A percentile compares a stretch with the other conserved stretches of the same genome.
phyloP scores from a whole-genome alignment of 1,140 invertebrate genomes.

The Manduca sexta region DNA sequence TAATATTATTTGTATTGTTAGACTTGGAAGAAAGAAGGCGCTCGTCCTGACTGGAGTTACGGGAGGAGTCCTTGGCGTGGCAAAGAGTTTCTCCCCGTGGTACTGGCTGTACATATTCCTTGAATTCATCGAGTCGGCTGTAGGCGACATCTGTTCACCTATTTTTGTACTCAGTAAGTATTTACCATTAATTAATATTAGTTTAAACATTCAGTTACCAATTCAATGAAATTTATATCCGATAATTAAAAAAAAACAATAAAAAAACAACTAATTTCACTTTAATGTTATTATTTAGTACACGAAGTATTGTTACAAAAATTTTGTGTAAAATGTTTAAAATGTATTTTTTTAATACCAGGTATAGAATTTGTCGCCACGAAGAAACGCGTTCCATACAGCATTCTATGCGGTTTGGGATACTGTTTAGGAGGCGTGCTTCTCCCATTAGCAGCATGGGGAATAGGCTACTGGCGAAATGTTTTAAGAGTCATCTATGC shows the following conservation, averaged over 20 bases:
- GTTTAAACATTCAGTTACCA: too few relatives aligned
- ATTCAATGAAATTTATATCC: too few relatives aligned
- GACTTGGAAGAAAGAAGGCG: slow-evolving; percentile 43
- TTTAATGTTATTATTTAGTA: too few relatives aligned
- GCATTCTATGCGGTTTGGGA: slow-evolving; percentile 29
- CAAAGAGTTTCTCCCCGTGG: slow-evolving; percentile 36
- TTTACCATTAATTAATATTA: too few relatives aligned
- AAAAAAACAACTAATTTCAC: too few relatives aligned
- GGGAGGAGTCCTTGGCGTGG: slow-evolving; percentile 38
- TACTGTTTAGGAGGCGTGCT: slow-evolving; percentile 28
- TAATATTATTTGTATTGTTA: slow-evolving; percentile 64
- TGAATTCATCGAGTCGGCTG: slow-evolving; percentile 46
- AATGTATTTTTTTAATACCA: too few relatives aligned
- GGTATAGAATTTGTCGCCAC: slow-evolving; percentile 44
- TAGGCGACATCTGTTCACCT: slow-evolving; percentile 47
- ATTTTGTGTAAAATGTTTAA: too few relatives aligned
- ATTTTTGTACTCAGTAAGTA: slow-evolving; percentile 44
- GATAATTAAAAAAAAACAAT: too few relatives aligned
- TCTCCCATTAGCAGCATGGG: slow-evolving; percentile 28
- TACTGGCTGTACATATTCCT: slow-evolving; percentile 44
- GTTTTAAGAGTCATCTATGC: slow-evolving; percentile 42
- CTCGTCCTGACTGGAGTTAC: slow-evolving; percentile 32
- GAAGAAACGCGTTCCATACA: slow-evolving; percentile 34
- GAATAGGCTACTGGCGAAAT: slow-evolving; percentile 42
- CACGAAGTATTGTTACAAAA: background rate